A percentile compares a stretch with the other conserved stretches of the same genome.
phyloP scores from a whole-genome alignment of 2,797 vertebrate species.

The Fratercula arctica region DNA sequence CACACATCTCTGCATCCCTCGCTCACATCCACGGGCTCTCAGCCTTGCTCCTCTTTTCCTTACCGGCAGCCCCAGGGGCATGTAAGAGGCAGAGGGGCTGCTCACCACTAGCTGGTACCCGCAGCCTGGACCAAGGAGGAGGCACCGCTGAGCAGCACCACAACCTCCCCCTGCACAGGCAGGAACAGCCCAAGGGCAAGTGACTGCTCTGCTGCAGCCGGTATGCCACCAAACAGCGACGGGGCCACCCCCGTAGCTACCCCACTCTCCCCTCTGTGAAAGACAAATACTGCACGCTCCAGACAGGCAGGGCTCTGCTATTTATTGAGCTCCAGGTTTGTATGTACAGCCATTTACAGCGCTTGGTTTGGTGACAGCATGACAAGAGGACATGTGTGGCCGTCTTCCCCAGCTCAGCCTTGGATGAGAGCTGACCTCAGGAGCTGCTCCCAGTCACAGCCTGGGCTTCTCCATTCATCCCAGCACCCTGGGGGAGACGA shows the following conservation, averaged over 20 bases:
- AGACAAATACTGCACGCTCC: not conserved
- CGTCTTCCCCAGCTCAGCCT: not conserved
- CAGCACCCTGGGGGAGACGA: not conserved
- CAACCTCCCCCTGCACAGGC: not conserved
- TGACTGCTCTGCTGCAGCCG: rapidly evolving
- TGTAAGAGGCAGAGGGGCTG: rapidly evolving
- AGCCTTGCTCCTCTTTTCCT: not conserved
- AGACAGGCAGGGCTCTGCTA: not conserved
- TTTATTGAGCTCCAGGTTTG: constrained; percentile 55
- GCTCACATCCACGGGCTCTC: rapidly evolving
- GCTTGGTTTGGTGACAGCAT: not conserved
- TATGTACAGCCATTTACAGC: constrained; percentile 40
- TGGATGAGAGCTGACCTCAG: not conserved
- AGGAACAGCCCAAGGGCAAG: not conserved
- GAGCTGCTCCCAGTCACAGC: not conserved
- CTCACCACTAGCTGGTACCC: not conserved
- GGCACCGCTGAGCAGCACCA: not conserved
- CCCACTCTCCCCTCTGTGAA: not conserved
- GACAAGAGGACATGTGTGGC: not conserved
- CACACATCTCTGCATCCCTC: not conserved
- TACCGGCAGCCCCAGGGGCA: not conserved
- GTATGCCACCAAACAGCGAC: not conserved
- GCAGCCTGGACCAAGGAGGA: not conserved
- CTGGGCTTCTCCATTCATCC: not conserved
- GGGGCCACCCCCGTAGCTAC: not conserved